phyloP scores from a whole-genome alignment of 92 coral and sea anemone species.

The Nematostella vectensis region DNA sequence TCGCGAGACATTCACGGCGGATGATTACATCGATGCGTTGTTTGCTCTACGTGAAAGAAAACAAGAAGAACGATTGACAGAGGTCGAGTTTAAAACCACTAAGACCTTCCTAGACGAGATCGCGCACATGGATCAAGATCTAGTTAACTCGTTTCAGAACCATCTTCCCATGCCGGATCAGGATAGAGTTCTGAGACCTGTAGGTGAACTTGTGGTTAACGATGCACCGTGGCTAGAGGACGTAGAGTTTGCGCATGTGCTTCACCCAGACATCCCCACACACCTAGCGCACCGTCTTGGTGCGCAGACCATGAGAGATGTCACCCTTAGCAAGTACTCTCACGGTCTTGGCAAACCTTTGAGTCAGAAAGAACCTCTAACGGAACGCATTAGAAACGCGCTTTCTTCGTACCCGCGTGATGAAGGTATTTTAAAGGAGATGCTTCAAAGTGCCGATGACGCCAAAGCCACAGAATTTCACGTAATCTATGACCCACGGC shows the following conservation, averaged over 20 bases:
- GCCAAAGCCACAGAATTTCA: conserved; percentile 89
- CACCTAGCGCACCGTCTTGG: conserved; percentile 77
- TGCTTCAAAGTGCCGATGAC: conserved; percentile 90
- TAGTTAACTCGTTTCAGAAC: conserved; percentile 39
- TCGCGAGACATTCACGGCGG: conserved; percentile 49
- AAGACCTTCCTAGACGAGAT: conserved; percentile 67
- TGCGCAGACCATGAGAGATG: conserved; percentile 61
- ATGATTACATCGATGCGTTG: conserved; percentile 70
- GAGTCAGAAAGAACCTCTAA: conserved; percentile 85
- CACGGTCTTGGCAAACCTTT: conserved; percentile 69
- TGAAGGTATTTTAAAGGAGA: conserved; percentile 83
- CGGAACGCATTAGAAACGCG: conserved; percentile 60
- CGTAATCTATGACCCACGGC: conserved; percentile 80
- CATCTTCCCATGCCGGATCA: conserved; percentile 79
- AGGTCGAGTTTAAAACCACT: conserved; percentile 65
- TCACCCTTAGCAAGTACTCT: conserved; percentile 62
- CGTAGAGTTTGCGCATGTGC: conserved; percentile 38
- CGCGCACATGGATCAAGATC: conserved; percentile 37
- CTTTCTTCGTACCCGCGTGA: conserved; percentile 87
- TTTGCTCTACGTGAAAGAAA: conserved; percentile 63
- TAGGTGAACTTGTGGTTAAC: conserved; percentile 74
- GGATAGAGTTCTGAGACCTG: conserved; percentile 46
- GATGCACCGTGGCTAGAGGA: conserved; percentile 79
- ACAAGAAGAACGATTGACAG: conserved; percentile 49
- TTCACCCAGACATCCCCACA: conserved; percentile 69